Evolutionary conservation across 23 tunicate species (phyloP).

Genomic region (Pegea sp.): DNA sequence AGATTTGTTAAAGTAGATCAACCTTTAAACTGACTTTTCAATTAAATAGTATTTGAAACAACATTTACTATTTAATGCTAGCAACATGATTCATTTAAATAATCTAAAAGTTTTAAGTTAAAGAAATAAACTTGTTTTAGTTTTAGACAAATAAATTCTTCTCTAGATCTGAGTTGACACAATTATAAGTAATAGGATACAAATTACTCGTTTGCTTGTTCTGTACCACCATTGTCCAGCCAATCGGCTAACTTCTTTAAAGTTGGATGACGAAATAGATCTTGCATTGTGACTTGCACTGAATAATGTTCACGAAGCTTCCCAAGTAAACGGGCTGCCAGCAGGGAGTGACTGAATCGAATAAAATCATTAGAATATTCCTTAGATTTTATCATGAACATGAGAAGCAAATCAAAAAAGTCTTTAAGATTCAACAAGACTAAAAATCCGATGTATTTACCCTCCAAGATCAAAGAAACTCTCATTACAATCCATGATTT

Average conservation of each 20-base stretch:
- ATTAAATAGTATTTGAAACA: too few relatives aligned
- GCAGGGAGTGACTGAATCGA: constrained; percentile 58
- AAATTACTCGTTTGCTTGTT: too few relatives aligned
- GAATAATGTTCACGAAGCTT: constrained; percentile 42
- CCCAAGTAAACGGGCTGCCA: constrained; percentile 73
- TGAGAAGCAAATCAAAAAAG: neutral
- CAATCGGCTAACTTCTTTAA: constrained; percentile 16
- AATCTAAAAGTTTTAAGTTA: too few relatives aligned
- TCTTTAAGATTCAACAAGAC: neutral
- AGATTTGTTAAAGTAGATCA: too few relatives aligned
- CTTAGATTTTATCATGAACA: neutral
- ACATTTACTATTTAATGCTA: too few relatives aligned
- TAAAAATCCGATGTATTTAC: constrained; percentile 9
- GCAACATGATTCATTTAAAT: too few relatives aligned
- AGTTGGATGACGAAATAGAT: constrained; percentile 48
- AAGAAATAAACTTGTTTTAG: too few relatives aligned
- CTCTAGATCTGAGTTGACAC: too few relatives aligned
- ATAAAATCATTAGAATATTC: neutral
- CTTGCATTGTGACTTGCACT: constrained; percentile 22
- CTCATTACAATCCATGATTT: constrained; percentile 39
- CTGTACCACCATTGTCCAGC: constrained; percentile 9
- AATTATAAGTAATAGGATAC: too few relatives aligned
- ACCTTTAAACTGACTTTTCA: too few relatives aligned
- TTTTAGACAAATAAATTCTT: too few relatives aligned
- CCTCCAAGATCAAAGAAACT: constrained; percentile 94